Percentiles rank a stretch among this genome's conserved stretches.
Conservation (phyloP, 37 sponge, comb jelly and placozoan species). For the Crambe crambe region DNA sequence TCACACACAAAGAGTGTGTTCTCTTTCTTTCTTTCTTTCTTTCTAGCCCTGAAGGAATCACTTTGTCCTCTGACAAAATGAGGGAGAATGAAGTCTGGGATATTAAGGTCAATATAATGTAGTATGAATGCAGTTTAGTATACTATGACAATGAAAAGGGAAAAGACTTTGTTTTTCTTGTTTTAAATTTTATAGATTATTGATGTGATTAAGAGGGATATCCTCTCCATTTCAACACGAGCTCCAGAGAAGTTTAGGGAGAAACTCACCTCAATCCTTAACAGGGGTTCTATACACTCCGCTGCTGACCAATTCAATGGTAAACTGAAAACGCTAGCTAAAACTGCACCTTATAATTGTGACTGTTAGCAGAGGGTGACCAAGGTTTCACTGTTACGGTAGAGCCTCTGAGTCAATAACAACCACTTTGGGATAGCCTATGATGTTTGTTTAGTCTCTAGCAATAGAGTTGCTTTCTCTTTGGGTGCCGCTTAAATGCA, state of each 20-base stretch:
- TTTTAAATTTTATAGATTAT: slow-evolving; percentile 67
- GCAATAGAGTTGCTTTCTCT: no score
- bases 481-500: no score
- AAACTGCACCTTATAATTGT: no score
- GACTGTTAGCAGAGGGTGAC: no score
- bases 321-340: no score
- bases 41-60: slow-evolving; percentile 36
- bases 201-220: slow-evolving; percentile 64
- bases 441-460: no score
- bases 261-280: slow-evolving; percentile 63
- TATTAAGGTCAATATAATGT: slow-evolving; percentile 53
- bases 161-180: no score
- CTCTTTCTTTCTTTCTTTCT: no score
- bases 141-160: neutral
- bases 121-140: neutral
- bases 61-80: slow-evolving; percentile 49
- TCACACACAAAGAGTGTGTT: no score
- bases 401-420: no score
- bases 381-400: no score
- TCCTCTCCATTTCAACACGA: slow-evolving; percentile 44
- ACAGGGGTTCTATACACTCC: slow-evolving; percentile 84
- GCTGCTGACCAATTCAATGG: slow-evolving; percentile 59
- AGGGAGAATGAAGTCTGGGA: slow-evolving; percentile 70
- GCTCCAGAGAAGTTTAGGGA: slow-evolving; percentile 51
- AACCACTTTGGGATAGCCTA: no score